phyloP scores from a whole-genome alignment of 2,797 vertebrate genomes.

The Erethizon dorsatum region DNA sequence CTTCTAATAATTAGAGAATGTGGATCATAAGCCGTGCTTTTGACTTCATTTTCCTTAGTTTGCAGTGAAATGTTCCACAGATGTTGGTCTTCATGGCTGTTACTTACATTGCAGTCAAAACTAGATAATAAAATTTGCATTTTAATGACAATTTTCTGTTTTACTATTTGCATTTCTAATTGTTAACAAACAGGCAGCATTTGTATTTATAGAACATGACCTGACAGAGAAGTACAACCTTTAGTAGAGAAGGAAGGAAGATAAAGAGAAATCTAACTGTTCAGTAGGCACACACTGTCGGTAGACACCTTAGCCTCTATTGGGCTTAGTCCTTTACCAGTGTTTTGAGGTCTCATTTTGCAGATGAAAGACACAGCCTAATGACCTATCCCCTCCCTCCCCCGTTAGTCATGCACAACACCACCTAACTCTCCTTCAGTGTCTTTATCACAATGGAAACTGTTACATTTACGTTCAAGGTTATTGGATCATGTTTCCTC shows the following conservation, averaged over 20 bases:
- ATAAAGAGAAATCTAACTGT: neutral
- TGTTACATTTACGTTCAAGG: neutral
- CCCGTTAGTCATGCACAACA: neutral
- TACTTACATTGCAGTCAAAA: neutral
- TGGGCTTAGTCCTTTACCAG: neutral
- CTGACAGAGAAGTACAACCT: neutral
- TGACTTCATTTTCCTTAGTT: neutral
- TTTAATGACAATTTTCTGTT: neutral
- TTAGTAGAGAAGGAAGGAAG: neutral
- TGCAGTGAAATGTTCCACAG: neutral
- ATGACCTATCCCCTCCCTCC: neutral
- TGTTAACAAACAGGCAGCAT: neutral
- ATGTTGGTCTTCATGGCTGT: neutral
- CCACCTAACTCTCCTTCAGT: neutral
- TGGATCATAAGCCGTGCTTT: conserved; percentile 1
- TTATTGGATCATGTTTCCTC: neutral
- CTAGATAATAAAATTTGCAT: neutral
- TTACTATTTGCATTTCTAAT: neutral
- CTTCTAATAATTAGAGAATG: conserved; percentile 13
- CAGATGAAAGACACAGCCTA: neutral
- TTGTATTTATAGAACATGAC: neutral
- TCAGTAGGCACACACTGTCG: neutral
- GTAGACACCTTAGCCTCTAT: neutral
- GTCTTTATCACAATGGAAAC: neutral
- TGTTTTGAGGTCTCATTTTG: neutral